Evolutionary conservation across 2,113 vertebrate genomes (phyloP).

Genomic region (Cyprinodon variegatus): DNA sequence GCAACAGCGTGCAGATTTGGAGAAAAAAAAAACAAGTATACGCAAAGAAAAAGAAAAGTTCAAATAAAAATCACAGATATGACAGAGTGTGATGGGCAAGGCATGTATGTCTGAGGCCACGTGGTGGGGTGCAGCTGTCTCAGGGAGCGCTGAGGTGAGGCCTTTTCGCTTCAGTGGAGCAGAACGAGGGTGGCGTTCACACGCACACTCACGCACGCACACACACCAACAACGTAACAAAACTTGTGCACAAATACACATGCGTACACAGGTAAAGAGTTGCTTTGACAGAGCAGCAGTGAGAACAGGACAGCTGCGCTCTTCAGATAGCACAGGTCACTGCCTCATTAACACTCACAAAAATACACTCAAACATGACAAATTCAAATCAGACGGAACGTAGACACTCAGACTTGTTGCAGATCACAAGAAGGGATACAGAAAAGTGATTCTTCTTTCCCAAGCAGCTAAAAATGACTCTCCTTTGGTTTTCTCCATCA

Average conservation of each 20-base stretch:
- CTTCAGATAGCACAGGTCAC: slow-evolving; percentile 81
- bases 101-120: slow-evolving; percentile 74
- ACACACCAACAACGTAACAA: slow-evolving; percentile 15
- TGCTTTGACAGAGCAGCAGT: slow-evolving; percentile 64
- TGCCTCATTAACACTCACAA: slow-evolving; percentile 79
- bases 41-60: slow-evolving; percentile 14
- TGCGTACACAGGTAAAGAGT: slow-evolving; percentile 71
- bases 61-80: slow-evolving; percentile 46
- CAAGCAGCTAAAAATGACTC: too few species aligned
- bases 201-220: slow-evolving; percentile 47
- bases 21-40: slow-evolving; percentile 68
- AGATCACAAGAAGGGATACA: neutral
- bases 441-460: neutral
- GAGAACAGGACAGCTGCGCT: slow-evolving; percentile 78
- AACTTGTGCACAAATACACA: slow-evolving; percentile 17
- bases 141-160: slow-evolving; percentile 81
- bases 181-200: slow-evolving; percentile 68
- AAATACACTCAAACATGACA: slow-evolving; percentile 62
- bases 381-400: slow-evolving; percentile 51
- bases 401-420: neutral
- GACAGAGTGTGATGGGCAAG: slow-evolving; percentile 70
- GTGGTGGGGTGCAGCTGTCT: slow-evolving; percentile 84
- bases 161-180: slow-evolving; percentile 80
- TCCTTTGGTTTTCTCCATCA: neutral
- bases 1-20: neutral